Percentiles rank a stretch among this genome's conserved stretches.
Conservation (phyloP, 2,113 vertebrate species). For the Hydrolagus affinis region DNA sequence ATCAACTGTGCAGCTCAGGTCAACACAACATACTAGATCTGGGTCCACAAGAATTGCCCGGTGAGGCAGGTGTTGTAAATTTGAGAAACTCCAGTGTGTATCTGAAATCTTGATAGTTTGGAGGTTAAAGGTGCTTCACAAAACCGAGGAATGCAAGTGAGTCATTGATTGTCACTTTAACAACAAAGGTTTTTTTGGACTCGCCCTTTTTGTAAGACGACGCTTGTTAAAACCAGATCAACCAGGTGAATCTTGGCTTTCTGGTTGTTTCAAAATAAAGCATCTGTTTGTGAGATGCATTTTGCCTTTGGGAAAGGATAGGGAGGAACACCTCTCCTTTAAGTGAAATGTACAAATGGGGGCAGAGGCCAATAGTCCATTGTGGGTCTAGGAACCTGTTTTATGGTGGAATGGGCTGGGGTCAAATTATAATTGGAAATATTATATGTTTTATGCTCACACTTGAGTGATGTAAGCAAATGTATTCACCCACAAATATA, state of each 20-base stretch:
- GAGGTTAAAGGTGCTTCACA: neutral
- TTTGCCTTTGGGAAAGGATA: neutral
- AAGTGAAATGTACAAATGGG: no score
- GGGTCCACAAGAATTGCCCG: neutral
- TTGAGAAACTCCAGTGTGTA: neutral
- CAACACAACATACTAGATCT: neutral
- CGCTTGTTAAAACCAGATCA: conserved; percentile 4
- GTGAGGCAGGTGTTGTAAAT: neutral
- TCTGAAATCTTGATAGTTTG: neutral
- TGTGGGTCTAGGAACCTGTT: no score
- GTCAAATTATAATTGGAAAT: no score
- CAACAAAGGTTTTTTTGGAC: neutral
- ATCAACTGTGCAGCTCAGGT: no score
- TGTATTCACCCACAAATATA: no score
- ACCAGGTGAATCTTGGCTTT: neutral
- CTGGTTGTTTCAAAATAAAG: neutral
- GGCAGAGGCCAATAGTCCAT: no score
- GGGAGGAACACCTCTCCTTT: neutral
- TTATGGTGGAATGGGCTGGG: no score
- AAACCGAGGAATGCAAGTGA: neutral
- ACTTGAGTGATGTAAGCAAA: no score
- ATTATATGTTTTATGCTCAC: no score
- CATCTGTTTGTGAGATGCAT: neutral
- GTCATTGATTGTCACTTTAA: neutral
- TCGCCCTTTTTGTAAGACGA: neutral